Conservation (phyloP, 2,888 invertebrate species). For the Seira sanloemensis region DNA sequence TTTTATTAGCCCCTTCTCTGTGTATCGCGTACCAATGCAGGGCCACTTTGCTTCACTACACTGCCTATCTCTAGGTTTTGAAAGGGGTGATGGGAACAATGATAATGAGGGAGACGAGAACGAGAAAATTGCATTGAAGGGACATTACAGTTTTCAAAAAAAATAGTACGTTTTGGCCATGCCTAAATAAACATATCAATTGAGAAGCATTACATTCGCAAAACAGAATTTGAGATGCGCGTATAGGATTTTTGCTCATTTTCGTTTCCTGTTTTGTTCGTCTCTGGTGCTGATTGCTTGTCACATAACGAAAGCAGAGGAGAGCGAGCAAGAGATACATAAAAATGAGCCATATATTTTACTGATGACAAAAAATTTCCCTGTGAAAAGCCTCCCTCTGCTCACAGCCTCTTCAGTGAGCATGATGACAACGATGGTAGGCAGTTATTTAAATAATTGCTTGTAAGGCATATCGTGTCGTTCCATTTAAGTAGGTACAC, state of each 20-base stretch:
- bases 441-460: background rate
- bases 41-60: background rate
- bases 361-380: conserved; percentile 8
- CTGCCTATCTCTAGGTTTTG: background rate
- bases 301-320: conserved; percentile 34
- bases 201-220: background rate
- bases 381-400: background rate
- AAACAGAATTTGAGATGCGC: background rate
- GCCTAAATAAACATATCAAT: background rate
- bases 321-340: conserved; percentile 9
- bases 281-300: conserved; percentile 29
- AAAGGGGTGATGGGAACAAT: background rate
- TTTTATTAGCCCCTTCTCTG: background rate
- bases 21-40: background rate
- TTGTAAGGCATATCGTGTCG: background rate
- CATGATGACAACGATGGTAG: conserved; percentile 30
- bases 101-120: background rate
- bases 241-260: conserved; percentile 28
- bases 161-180: background rate
- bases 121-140: background rate
- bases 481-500: conserved; percentile 12
- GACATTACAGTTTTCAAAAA: too few relatives aligned
- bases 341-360: conserved; percentile 51
- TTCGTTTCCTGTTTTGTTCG: conserved; percentile 50
- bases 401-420: conserved; percentile 19